Evolutionary conservation across 2,888 invertebrate genomes (phyloP).

Genomic region (Theretra japonica): DNA sequence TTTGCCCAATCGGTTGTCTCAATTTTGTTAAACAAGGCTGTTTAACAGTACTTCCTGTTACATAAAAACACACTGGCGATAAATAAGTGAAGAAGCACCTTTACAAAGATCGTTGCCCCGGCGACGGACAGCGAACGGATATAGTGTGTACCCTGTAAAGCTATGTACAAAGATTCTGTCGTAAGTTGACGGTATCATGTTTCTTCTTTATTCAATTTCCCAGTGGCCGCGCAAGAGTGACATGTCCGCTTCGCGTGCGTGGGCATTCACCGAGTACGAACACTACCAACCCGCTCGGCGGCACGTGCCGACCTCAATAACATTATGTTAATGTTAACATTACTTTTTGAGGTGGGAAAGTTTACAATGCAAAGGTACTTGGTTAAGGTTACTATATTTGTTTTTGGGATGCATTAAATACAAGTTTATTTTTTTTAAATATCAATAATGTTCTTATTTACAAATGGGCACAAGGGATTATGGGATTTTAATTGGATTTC

Average conservation of each 20-base stretch:
- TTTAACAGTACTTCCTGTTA: not conserved
- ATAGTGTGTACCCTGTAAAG: conserved; percentile 38
- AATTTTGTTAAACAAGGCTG: not conserved
- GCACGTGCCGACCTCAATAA: conserved; percentile 48
- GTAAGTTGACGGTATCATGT: conserved; percentile 71
- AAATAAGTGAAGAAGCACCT: conserved; percentile 38
- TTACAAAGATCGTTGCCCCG: conserved; percentile 53
- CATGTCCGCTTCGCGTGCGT: conserved; percentile 67
- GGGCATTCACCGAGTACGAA: conserved; percentile 57
- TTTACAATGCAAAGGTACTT: not conserved
- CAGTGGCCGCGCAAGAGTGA: conserved; percentile 59
- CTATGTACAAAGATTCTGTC: conserved; percentile 48
- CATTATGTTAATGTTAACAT: conserved; percentile 20
- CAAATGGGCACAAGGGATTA: no score
- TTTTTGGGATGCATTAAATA: no score
- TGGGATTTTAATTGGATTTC: no score
- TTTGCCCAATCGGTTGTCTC: not conserved
- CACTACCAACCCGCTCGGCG: conserved; percentile 36
- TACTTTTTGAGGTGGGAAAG: conserved; percentile 20
- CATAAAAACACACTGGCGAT: conserved; percentile 30
- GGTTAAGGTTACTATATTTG: not conserved
- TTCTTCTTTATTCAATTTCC: conserved; percentile 79
- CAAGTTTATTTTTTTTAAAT: no score
- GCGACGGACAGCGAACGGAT: conserved; percentile 30
- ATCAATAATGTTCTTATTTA: no score